Percentiles rank a stretch among this genome's conserved stretches.
Conservation (phyloP, 2,888 invertebrate species). For the Metallyticus violacea region DNA sequence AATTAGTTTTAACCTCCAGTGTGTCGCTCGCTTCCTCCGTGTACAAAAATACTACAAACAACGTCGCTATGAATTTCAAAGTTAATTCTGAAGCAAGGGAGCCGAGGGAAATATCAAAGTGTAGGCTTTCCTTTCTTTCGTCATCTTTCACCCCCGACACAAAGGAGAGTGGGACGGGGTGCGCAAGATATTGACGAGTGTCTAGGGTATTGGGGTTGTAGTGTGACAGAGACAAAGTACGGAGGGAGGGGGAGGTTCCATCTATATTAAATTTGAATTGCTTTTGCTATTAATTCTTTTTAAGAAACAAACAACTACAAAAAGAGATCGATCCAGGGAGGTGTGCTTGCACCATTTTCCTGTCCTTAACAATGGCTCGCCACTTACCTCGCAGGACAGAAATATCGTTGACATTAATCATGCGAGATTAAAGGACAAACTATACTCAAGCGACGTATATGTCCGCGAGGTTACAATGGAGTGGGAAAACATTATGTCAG, state of each 20-base stretch:
- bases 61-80: slow-evolving; percentile 33
- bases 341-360: neutral
- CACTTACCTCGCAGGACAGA: neutral
- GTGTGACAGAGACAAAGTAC: neutral
- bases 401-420: too few species aligned
- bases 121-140: slow-evolving; percentile 9
- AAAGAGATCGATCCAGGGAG: neutral
- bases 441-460: neutral
- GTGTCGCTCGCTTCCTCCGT: neutral
- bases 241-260: neutral
- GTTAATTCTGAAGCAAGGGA: slow-evolving; percentile 28
- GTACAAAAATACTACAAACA: neutral
- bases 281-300: neutral
- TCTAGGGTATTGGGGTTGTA: neutral
- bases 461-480: too few species aligned
- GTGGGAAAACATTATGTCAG: neutral
- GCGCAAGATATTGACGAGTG: neutral
- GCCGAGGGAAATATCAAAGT: slow-evolving; percentile 26
- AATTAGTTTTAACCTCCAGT: neutral
- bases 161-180: neutral
- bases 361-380: neutral
- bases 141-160: slow-evolving; percentile 4
- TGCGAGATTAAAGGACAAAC: neutral
- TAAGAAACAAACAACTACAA: neutral
- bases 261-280: neutral